Evolutionary conservation across 1,140 invertebrate species (phyloP), one percentile per base, ranked within the genome.

Genomic region (Elymnias hypermnestra): DNA sequence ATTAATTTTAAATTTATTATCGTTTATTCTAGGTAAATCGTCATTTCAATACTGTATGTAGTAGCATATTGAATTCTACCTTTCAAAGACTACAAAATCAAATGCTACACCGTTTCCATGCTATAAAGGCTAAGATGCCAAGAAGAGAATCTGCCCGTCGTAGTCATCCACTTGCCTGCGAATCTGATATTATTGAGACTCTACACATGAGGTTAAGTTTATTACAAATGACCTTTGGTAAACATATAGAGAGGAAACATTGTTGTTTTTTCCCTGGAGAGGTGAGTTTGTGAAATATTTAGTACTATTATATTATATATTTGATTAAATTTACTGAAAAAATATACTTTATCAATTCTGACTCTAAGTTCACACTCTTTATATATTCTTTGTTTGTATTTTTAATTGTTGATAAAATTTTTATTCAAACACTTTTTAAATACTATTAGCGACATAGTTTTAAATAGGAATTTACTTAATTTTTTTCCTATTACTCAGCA

Each of bases 211-310:
- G 95, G 42, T 88, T 96, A 4, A 94, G 93, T 22, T 79, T 96
- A 28, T 82, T 96, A 25, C 94, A 96, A 83, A 96, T 96, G 94
- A 93, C 93, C 12, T 95, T 96, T 87, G 94, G 94, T 5, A 96
- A 96, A 78, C 94, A 96, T 67, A 96, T 96, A 63, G 94, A 96
- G 77, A 90, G 94, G 56, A 94, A 93, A 76, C 93, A 95, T 79
- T 94, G 94, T 67, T 95, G 94, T 77, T 96, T 96, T 75, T 96
- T 96, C 79, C 93, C 94, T 29, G 94, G 95, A 72, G 94, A 94
- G 87, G 94, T 95, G 88, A 89, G 39, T 39, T 28, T 41, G 5
- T 29, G n/a, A 28, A 3, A 29, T 3, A 29, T 29, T 12, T 1
- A 6, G 2, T 8, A 22, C 1, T 2, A 12, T 28, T 29, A 4